Percentiles rank a stretch among this genome's conserved stretches.
These are phyloP conservation scores for Rhogogaster chlorosoma DNA, from an alignment of 2,888 invertebrate species.

Conservation along the genomic window DNA sequence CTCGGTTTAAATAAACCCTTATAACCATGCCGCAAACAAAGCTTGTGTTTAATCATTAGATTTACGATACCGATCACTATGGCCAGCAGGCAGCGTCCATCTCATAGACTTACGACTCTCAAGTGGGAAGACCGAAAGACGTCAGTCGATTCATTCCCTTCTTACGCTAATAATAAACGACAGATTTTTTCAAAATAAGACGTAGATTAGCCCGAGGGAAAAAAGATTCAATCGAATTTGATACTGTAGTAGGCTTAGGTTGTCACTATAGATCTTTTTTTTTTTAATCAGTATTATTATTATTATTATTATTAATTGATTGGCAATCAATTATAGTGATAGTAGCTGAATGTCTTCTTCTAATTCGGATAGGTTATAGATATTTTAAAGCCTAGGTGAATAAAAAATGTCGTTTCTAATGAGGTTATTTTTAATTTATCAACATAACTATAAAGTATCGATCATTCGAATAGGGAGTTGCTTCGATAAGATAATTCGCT, in stretches of 20 bases:
- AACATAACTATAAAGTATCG: background rate
- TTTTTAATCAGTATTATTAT: background rate
- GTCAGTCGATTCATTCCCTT: background rate
- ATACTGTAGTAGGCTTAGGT: background rate
- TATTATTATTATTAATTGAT: too few species aligned
- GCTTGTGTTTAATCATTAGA: conserved; percentile 55
- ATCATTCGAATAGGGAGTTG: background rate
- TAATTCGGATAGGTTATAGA: background rate
- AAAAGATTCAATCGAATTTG: background rate
- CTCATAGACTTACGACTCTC: conserved; percentile 54
- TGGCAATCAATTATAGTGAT: too few species aligned
- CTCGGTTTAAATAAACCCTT: conserved; percentile 74
- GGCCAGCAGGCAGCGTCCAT: conserved; percentile 53
- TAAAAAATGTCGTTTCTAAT: background rate
- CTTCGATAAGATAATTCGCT: background rate
- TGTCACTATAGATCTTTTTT: too few species aligned
- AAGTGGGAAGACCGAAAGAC: conserved; percentile 57
- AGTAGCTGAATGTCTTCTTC: background rate
- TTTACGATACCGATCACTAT: conserved; percentile 59
- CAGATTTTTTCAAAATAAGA: background rate
- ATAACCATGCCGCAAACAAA: conserved; percentile 54
- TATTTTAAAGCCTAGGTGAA: background rate
- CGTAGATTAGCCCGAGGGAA: too few species aligned
- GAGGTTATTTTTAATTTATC: background rate
- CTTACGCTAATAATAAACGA: background rate